These are phyloP conservation scores for Pseudochirops cupreus DNA, from an alignment of 2,797 vertebrate genomes.

Conservation along the genomic window DNA sequence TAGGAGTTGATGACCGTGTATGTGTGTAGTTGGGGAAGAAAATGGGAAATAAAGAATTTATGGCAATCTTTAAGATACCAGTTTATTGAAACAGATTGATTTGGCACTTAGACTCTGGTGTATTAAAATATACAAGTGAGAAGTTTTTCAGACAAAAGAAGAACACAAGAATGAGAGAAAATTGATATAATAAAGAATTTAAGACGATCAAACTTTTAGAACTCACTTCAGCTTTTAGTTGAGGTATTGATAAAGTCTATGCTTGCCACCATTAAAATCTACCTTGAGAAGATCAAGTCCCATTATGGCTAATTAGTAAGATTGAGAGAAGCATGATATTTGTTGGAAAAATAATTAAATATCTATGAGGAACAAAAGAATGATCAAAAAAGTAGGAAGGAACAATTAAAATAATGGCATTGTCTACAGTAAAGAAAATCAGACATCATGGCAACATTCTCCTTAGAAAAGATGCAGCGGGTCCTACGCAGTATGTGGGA, in stretches of 20 bases:
- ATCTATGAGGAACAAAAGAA: neutral
- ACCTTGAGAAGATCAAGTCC: neutral
- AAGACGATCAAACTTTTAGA: neutral
- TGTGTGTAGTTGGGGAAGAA: neutral
- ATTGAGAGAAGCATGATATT: neutral
- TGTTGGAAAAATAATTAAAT: slow-evolving; percentile 21
- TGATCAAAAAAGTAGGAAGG: neutral
- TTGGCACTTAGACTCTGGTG: neutral
- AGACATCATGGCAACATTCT: neutral
- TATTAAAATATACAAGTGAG: neutral
- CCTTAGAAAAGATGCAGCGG: neutral
- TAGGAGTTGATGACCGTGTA: neutral
- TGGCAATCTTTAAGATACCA: slow-evolving; percentile 18
- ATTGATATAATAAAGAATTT: neutral
- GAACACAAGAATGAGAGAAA: neutral
- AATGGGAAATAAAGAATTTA: slow-evolving; percentile 4
- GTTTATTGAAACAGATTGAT: neutral
- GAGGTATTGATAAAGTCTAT: neutral
- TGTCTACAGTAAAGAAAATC: neutral
- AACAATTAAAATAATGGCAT: slow-evolving; percentile 3
- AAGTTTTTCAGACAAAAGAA: slow-evolving; percentile 9
- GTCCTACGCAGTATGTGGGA: neutral
- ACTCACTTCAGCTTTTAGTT: neutral
- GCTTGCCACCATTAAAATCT: rapidly evolving
- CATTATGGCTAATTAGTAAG: neutral